Base-by-base conservation (phyloP, 2,113 vertebrate genomes). In the Pseudorhombus dupliciocellatus region DNA sequence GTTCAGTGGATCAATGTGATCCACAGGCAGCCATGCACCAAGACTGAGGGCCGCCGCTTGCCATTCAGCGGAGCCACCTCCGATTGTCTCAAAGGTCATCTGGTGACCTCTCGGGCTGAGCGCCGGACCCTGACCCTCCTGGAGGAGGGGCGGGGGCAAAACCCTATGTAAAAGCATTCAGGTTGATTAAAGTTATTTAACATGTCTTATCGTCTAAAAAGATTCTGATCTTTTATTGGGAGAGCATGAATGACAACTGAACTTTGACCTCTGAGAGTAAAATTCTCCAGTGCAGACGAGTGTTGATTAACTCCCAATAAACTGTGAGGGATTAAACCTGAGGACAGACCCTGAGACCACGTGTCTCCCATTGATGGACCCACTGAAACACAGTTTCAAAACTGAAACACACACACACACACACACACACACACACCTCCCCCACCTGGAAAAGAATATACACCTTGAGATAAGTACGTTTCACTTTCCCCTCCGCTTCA, bases 1-100 rank as follows among this genome's bases (percentile, higher is more conserved):
- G 92, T 88, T 91, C 79, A 84, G 72, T 50, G 68, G 82, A 91
- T 92, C 91, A 89, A 91, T 92, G 85, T 63, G 53, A 85, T 83
- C 90, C 84, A 81, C 84, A 80, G 84, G 87, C 71, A 55, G 63
- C 44, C 55, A 48, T n/a, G 77, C 78, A 74, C 52, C 69, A 40
- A 85, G 84, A 58, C 70, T 77, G 31, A 2, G 69, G 62, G 71
- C 77, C 75, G 15, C 63, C 6, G 16, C 54, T 72, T 52, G 5
- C 73, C 57, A 79, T 88, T 84, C 80, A 82, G 71, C 46, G 50
- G 30, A 66, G 71, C 59, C 78, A 55, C 77, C 56, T 82, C 82
- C 26, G 61, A 90, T 86, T 90, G 85, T 88, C 73, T 87, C 58
- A 89, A 90, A 91, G 88, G 89, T 92, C 87, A 89, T 37, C 34